Percentiles rank a stretch among this genome's conserved stretches.
These are phyloP conservation scores for Quadroppia sp. DNA, from an alignment of 2,888 invertebrate species.

Conservation along the genomic window DNA sequence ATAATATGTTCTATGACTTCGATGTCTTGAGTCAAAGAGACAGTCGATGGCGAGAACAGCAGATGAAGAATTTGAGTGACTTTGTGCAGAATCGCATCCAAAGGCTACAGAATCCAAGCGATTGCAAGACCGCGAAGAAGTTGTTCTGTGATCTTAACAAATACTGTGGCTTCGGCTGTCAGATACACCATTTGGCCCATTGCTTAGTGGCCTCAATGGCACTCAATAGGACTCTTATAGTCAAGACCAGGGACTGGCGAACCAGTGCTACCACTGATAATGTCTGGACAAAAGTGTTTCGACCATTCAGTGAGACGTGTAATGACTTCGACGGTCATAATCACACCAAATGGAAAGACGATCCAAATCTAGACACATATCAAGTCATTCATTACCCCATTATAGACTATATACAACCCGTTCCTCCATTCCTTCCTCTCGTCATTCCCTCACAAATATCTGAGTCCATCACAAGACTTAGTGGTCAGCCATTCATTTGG, in stretches of 20 bases:
- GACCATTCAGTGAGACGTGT: constrained; percentile 82
- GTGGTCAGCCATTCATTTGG: constrained; percentile 95
- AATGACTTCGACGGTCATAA: constrained; percentile 62
- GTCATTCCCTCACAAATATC: constrained; percentile 87
- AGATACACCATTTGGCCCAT: constrained; percentile 93
- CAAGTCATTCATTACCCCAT: constrained; percentile 95
- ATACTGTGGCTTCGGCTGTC: constrained; percentile 98
- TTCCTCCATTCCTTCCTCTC: constrained; percentile 80
- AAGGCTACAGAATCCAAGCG: constrained; percentile 72
- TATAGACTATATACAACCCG: constrained; percentile 80
- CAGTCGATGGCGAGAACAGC: constrained; percentile 74
- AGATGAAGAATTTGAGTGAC: constrained; percentile 72
- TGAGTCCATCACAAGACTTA: constrained; percentile 66
- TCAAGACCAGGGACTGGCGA: constrained; percentile 86
- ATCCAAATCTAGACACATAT: constrained; percentile 57
- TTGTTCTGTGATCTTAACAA: constrained; percentile 92
- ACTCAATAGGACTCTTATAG: constrained; percentile 81
- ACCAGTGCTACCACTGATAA: constrained; percentile 53
- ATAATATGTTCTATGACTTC: constrained; percentile 37
- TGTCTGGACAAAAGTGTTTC: constrained; percentile 91
- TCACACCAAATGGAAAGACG: constrained; percentile 66
- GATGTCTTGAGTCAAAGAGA: constrained; percentile 56
- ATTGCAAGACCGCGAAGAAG: constrained; percentile 80
- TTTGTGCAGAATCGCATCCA: constrained; percentile 77
- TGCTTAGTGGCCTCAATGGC: constrained; percentile 95